phyloP scores from a whole-genome alignment of 2,888 invertebrate genomes.

The Temnothorax rugatulus region DNA sequence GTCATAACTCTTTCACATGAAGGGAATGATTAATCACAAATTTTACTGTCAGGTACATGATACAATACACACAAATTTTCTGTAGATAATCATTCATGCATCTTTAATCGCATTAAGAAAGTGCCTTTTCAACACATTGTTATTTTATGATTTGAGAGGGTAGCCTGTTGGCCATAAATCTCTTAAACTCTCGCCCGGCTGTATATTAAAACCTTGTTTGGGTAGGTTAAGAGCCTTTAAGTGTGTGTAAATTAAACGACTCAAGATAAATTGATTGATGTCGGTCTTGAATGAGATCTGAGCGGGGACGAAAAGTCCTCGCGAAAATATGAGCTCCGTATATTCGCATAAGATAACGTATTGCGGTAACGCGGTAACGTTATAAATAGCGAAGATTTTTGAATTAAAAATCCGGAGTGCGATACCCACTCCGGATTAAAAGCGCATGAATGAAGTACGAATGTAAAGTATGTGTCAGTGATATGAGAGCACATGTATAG shows the following conservation, averaged over 20 bases:
- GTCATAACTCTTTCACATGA: background rate
- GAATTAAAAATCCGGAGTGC: constrained; percentile 38
- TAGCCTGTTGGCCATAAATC: constrained; percentile 25
- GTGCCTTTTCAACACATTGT: constrained; percentile 42
- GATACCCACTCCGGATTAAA: constrained; percentile 42
- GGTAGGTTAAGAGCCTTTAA: constrained; percentile 34
- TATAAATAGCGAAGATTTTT: constrained; percentile 31
- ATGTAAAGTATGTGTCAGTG: background rate
- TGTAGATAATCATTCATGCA: constrained; percentile 9
- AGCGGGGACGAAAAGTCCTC: background rate
- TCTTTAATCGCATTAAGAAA: constrained; percentile 6
- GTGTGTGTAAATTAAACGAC: constrained; percentile 39
- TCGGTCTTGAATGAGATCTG: background rate
- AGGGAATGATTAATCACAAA: constrained; percentile 19
- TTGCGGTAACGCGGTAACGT: constrained; percentile 1
- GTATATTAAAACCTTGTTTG: constrained; percentile 44
- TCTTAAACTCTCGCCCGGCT: background rate
- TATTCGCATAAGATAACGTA: background rate
- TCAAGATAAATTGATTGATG: constrained; percentile 10
- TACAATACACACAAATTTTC: constrained; percentile 5
- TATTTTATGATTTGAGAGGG: constrained; percentile 42
- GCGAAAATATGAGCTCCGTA: background rate
- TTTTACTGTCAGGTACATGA: background rate
- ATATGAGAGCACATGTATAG: constrained; percentile 4
- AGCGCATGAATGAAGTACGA: constrained; percentile 18